phyloP scores from a whole-genome alignment of 2,888 invertebrate species.

The Drosophila vallismaia region DNA sequence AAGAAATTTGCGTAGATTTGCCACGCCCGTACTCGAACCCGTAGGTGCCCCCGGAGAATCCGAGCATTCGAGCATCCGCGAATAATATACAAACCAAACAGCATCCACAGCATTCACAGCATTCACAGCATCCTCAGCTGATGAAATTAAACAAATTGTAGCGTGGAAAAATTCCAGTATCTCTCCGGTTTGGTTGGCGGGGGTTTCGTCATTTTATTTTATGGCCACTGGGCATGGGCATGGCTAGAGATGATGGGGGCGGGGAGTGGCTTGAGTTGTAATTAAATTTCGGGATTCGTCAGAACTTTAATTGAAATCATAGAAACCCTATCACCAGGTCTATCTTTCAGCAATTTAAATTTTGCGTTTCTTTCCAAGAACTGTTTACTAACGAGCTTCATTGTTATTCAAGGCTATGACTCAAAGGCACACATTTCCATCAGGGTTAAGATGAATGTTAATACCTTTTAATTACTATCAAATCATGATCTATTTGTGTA shows the following conservation, averaged over 20 bases:
- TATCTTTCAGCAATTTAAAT: no score
- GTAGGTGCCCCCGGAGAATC: background rate
- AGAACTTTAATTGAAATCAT: background rate
- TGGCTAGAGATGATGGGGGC: background rate
- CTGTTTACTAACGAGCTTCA: background rate
- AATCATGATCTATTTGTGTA: conserved; percentile 29
- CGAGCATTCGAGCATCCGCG: no score
- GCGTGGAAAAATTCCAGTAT: conserved; percentile 70
- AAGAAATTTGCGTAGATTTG: conserved; percentile 46
- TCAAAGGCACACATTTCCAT: conserved; percentile 1
- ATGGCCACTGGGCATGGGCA: conserved; percentile 39
- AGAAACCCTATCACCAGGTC: no score
- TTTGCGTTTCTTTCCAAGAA: background rate
- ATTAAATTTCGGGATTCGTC: background rate
- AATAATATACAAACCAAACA: no score
- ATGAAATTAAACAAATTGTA: conserved; percentile 67
- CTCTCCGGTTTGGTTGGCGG: conserved; percentile 21
- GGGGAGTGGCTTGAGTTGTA: no score
- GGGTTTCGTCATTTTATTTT: conserved; percentile 58
- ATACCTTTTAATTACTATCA: conserved; percentile 23
- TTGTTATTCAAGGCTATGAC: conserved; percentile 2
- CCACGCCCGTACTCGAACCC: no score
- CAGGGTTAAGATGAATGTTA: no score
- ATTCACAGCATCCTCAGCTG: conserved; percentile 31
- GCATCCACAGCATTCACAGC: no score